Percentiles rank a stretch among this genome's conserved stretches.
Evolutionary conservation across 2,113 vertebrate species (phyloP).

Genomic region (Stictonetta naevosa): DNA sequence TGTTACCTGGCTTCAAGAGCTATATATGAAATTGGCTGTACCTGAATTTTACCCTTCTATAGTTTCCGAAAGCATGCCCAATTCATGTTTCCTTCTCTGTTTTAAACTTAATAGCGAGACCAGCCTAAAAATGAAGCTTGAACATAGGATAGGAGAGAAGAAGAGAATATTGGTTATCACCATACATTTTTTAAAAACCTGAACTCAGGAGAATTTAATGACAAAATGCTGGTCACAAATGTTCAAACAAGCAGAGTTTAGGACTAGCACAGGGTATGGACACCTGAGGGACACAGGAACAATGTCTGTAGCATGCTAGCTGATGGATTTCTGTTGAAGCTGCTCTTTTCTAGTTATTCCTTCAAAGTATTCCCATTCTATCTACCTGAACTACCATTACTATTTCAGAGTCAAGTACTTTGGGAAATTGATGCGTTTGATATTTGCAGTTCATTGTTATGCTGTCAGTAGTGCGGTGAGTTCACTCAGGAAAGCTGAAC

Average conservation of each 20-base stretch:
- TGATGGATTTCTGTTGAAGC: slow-evolving; percentile 25
- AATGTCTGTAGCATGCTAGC: background rate
- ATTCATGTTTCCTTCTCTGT: background rate
- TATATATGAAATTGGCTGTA: background rate
- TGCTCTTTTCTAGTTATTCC: slow-evolving; percentile 27
- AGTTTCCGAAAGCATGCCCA: background rate
- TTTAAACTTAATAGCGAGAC: background rate
- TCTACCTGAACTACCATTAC: slow-evolving; percentile 44
- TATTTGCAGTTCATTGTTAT: slow-evolving; percentile 47
- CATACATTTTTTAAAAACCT: background rate
- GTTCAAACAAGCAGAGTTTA: background rate
- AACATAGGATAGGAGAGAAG: background rate
- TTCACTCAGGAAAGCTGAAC: slow-evolving; percentile 42
- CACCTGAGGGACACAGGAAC: background rate
- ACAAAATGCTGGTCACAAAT: background rate
- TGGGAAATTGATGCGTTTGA: slow-evolving; percentile 57
- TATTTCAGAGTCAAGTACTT: slow-evolving; percentile 49
- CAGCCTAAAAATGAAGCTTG: background rate
- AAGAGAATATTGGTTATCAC: background rate
- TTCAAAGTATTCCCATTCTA: slow-evolving; percentile 12
- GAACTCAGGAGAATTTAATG: background rate
- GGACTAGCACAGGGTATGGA: background rate
- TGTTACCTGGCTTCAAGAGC: background rate
- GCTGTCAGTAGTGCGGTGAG: slow-evolving; percentile 30
- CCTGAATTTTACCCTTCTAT: background rate